Evolutionary conservation across 2,888 invertebrate genomes (phyloP).

Genomic region (Tanaodytes sp.): DNA sequence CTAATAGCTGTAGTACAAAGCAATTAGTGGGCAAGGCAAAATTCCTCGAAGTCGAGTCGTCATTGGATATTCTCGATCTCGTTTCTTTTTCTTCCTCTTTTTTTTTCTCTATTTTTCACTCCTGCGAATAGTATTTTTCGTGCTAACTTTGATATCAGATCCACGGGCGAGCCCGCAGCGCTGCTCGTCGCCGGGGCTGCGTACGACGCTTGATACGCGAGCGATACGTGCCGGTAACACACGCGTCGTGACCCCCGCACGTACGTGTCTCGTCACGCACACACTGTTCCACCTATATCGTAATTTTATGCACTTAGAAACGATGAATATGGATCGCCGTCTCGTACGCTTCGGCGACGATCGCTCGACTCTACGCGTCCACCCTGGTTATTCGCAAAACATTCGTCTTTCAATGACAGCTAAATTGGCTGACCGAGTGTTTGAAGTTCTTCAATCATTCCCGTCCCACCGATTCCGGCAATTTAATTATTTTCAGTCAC

Average conservation of each 20-base stretch:
- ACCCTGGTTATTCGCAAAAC: conserved; percentile 33
- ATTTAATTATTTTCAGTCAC: too few relatives aligned
- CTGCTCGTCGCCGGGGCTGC: conserved; percentile 45
- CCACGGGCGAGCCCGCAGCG: conserved; percentile 58
- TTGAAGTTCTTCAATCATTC: background rate
- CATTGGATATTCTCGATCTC: conserved; percentile 39
- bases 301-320: conserved; percentile 70
- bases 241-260: conserved; percentile 31
- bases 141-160: conserved; percentile 59
- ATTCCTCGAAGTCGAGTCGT: conserved; percentile 32
- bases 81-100: too few relatives aligned
- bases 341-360: conserved; percentile 55
- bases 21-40: conserved; percentile 38
- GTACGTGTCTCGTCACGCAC: conserved; percentile 48
- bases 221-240: conserved; percentile 54
- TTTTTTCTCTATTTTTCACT: too few relatives aligned
- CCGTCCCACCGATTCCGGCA: background rate
- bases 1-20: conserved; percentile 17
- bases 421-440: conserved; percentile 15
- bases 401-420: conserved; percentile 31
- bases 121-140: conserved; percentile 55
- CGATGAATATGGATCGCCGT: conserved; percentile 71
- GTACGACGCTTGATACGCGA: conserved; percentile 60
- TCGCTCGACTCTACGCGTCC: conserved; percentile 36
- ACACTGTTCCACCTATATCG: conserved; percentile 59